phyloP scores from a whole-genome alignment of 2,888 invertebrate species.

The Synanthedon tipuliformis region DNA sequence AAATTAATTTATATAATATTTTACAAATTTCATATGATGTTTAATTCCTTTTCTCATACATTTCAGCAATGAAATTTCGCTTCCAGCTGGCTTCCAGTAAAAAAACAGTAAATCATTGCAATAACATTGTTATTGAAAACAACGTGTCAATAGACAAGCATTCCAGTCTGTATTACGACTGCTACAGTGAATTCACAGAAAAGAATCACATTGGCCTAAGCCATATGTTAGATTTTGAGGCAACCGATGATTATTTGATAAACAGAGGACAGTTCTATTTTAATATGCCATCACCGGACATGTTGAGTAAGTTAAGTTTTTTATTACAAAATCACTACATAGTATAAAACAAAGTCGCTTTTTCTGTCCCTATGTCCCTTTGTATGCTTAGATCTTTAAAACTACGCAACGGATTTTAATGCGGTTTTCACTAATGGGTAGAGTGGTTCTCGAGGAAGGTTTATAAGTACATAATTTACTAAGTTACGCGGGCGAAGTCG shows the following conservation, averaged over 20 bases:
- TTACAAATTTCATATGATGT: not conserved
- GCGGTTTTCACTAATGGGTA: no score
- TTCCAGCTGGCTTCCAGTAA: slow-evolving; percentile 36
- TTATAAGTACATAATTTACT: no score
- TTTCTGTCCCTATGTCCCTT: no score
- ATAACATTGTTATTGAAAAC: slow-evolving; percentile 48
- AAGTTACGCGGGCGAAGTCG: no score
- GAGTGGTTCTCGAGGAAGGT: no score
- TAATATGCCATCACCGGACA: slow-evolving; percentile 49
- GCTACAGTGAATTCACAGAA: slow-evolving; percentile 48
- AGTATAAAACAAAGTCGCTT: no score
- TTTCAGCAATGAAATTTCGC: slow-evolving; percentile 58
- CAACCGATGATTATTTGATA: slow-evolving; percentile 37
- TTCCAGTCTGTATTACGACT: slow-evolving; percentile 56
- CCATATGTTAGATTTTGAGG: slow-evolving; percentile 53
- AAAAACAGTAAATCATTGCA: slow-evolving; percentile 40
- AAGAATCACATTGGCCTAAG: slow-evolving; percentile 36
- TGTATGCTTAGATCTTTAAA: no score
- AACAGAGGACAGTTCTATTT: slow-evolving; percentile 55
- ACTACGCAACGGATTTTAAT: no score
- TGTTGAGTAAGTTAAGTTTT: slow-evolving; percentile 64
- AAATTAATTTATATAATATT: not conserved
- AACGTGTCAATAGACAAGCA: slow-evolving; percentile 44
- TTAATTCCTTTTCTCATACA: slow-evolving; percentile 1
- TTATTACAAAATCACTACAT: no score